Evolutionary conservation across 1,140 invertebrate genomes (phyloP).

Genomic region (Tribolium madens): DNA sequence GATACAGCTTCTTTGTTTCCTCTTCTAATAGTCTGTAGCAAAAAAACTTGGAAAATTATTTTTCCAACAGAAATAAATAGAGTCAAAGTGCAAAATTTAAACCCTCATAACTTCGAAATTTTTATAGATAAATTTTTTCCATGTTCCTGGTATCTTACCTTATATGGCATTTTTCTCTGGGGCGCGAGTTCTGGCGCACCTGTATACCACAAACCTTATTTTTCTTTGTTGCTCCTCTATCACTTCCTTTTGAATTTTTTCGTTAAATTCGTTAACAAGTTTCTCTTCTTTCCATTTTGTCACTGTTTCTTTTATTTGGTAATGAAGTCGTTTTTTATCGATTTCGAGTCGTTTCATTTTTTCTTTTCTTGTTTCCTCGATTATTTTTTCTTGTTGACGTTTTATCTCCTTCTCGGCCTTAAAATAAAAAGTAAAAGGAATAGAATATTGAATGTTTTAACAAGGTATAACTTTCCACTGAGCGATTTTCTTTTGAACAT

Average conservation of each 20-base stretch:
- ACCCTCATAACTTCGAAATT: too few species aligned
- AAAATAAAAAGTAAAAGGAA: conserved; percentile 41
- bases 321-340: conserved; percentile 30
- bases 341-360: conserved; percentile 31
- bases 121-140: too few species aligned
- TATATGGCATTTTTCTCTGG: too few species aligned
- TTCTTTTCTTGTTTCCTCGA: conserved; percentile 36
- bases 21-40: too few species aligned
- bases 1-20: too few species aligned
- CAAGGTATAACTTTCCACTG: conserved; percentile 38
- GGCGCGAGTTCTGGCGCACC: too few species aligned
- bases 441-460: conserved; percentile 29
- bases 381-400: conserved; percentile 40
- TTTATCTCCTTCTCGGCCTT: conserved; percentile 52
- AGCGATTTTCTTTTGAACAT: conserved; percentile 40
- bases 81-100: too few species aligned
- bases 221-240: conserved; percentile 35
- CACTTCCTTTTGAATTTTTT: conserved; percentile 36
- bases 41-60: too few species aligned
- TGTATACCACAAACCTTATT: conserved; percentile 18
- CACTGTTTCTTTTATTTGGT: conserved; percentile 40
- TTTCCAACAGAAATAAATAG: too few species aligned
- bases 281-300: conserved; percentile 54
- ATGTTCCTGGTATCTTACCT: too few species aligned
- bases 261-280: conserved; percentile 42